Conservation (phyloP, 2,113 vertebrate genomes). For the Bagarius yarrelli region DNA sequence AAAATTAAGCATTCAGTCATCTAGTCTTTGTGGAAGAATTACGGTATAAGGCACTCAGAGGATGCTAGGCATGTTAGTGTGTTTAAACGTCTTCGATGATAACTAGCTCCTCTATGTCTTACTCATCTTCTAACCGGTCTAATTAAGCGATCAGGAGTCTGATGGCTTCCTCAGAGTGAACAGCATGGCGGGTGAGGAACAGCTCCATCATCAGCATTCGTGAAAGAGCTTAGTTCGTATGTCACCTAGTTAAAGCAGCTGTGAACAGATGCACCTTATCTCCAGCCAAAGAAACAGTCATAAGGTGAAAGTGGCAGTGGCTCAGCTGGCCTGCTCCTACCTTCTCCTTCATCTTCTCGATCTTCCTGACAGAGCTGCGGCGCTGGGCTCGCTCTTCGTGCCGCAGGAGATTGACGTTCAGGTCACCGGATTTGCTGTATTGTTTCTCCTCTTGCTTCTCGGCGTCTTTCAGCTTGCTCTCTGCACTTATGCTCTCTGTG, state of each 20-base stretch:
- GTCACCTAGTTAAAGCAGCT: background rate
- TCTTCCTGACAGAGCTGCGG: conserved; percentile 94
- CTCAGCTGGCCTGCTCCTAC: conserved; percentile 49
- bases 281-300: background rate
- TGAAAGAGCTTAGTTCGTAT: background rate
- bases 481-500: conserved; percentile 88
- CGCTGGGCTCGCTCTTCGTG: conserved; percentile 90
- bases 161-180: background rate
- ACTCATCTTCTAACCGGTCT: conserved; percentile 10
- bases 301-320: background rate
- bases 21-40: background rate
- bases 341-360: conserved; percentile 82
- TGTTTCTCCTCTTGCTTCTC: conserved; percentile 98
- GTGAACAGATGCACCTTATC: background rate
- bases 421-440: conserved; percentile 88
- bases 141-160: background rate
- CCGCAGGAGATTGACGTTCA: conserved; percentile 81
- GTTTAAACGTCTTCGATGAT: conserved; percentile 24
- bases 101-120: conserved; percentile 3
- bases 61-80: conserved; percentile 27
- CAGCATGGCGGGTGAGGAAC: background rate
- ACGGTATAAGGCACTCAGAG: conserved; percentile 16
- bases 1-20: background rate
- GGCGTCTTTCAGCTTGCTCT: conserved; percentile 95
- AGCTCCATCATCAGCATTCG: background rate